A percentile compares a stretch with the other conserved stretches of the same genome.
These are phyloP conservation scores for Zelostemma sp. DNA, from an alignment of 1,140 invertebrate genomes.

Conservation along the genomic window DNA sequence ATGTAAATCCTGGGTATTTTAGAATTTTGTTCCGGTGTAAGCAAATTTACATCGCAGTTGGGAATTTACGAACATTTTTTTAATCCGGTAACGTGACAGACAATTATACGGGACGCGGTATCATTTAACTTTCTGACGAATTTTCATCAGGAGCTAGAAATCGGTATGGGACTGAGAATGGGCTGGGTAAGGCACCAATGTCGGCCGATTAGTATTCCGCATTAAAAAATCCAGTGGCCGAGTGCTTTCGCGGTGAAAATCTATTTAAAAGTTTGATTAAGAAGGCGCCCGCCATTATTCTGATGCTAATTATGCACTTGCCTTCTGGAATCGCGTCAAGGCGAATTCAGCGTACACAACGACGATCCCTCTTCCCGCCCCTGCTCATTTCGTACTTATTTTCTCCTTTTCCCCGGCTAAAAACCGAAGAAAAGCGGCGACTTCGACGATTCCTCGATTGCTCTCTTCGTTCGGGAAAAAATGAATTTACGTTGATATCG, in stretches of 20 bases:
- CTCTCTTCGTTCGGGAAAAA: conserved; percentile 33
- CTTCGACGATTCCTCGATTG: conserved; percentile 34
- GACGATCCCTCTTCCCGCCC: conserved; percentile 7
- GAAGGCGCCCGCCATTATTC: conserved; percentile 58
- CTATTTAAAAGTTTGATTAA: conserved; percentile 65
- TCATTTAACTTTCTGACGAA: not conserved
- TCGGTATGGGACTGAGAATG: conserved; percentile 6
- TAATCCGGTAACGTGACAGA: too few relatives aligned
- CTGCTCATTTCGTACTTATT: conserved; percentile 15
- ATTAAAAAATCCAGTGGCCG: conserved; percentile 40
- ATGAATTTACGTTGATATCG: conserved; percentile 38
- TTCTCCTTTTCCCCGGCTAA: conserved; percentile 25
- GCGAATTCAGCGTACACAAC: conserved; percentile 37
- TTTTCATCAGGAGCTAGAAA: conserved; percentile 7
- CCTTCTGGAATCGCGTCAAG: conserved; percentile 55
- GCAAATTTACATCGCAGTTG: too few relatives aligned
- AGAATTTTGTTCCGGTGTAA: too few relatives aligned
- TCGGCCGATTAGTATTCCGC: conserved; percentile 57
- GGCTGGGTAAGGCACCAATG: conserved; percentile 51
- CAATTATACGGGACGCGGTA: not conserved
- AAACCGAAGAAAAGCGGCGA: conserved; percentile 42
- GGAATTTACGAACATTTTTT: too few relatives aligned
- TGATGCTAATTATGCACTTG: conserved; percentile 61
- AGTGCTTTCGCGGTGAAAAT: conserved; percentile 52
- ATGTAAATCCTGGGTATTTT: too few relatives aligned